Evolutionary conservation across 2,113 vertebrate species (phyloP), one percentile per base, ranked within the genome.

Genomic region (Microcebus tavaratra): DNA sequence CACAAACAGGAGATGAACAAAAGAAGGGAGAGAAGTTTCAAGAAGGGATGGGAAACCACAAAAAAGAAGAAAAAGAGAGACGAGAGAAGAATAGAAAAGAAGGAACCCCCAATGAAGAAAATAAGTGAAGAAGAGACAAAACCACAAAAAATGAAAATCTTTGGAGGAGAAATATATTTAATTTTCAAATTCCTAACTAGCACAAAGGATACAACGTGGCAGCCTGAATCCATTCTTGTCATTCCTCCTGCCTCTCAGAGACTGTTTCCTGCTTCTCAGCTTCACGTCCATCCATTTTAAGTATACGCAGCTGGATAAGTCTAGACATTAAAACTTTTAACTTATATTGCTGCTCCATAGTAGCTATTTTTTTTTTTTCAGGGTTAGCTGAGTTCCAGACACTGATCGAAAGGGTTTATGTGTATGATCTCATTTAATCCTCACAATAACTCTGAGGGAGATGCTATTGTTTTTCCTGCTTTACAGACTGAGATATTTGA

Each of bases 131-230:
- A 42, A 31, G 23, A 81, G 8, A 68, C 31, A 36, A 76, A 95
- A 50, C 5, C 18, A 57, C 42, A 55, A 85, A 2, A 63, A 72
- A 83, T 4, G n/a, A 31, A n/a, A 29, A 55, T 17, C 78, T 93
- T 53, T 11, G 29, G 18, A 81, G 78, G 13, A 21, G 21, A 61
- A 81, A 45, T 34, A 6, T 13, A 75, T 50, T 82, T 80, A 42
- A 45, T 85, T 70, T 84, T 85, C 13, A 70, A 42, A 85, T 39
- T 70, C 13, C 36, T 63, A 55, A 55, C 14, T 67, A 25, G 20
- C 12, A 61, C 18, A 29, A n/a, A 36, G 1, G 10, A 55, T 48
- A 1, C 1, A 15, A 13, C 1, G n/a, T 12, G 7, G 48, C 3
- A 73, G 17, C 34, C 20, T 86, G 12, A 13, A 31, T 13, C 20